Percentiles rank a stretch among this genome's conserved stretches.
Conservation (phyloP, 2,797 vertebrate species). For the Acomys russatus region DNA sequence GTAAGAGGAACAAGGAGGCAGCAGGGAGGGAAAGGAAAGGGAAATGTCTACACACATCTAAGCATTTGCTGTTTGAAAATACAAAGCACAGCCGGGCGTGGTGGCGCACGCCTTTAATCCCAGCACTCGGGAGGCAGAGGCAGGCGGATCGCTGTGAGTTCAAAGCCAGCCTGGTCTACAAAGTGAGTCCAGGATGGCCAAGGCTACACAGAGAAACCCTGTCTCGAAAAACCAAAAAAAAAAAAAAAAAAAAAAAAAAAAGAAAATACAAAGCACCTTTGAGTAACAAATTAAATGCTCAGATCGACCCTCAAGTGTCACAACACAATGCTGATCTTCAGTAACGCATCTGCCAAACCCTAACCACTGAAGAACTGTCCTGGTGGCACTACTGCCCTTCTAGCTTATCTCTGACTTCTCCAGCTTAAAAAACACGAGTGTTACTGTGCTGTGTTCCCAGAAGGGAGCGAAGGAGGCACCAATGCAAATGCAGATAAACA, state of each 20-base stretch:
- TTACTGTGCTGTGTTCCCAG: background rate
- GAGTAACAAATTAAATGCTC: constrained; percentile 36
- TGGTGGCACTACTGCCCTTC: background rate
- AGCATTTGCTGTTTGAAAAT: constrained; percentile 43
- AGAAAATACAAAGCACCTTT: background rate
- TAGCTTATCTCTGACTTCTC: background rate
- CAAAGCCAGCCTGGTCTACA: too few species aligned
- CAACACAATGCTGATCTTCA: background rate
- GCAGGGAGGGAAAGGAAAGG: background rate
- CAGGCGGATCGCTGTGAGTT: too few species aligned
- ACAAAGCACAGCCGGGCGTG: too few species aligned
- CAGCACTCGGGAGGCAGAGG: too few species aligned
- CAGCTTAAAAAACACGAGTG: background rate
- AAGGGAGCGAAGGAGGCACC: background rate
- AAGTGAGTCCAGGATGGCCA: too few species aligned
- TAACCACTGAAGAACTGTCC: background rate
- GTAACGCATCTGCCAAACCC: constrained; percentile 39
- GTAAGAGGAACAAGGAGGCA: background rate
- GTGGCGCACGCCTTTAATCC: too few species aligned
- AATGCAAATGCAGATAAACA: background rate
- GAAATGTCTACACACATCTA: background rate
- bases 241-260: too few species aligned
- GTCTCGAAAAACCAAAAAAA: too few species aligned
- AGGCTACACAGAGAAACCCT: too few species aligned
- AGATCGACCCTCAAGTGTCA: background rate